phyloP scores from a whole-genome alignment of 2,888 invertebrate species.

The Drosophila peninsularis region DNA sequence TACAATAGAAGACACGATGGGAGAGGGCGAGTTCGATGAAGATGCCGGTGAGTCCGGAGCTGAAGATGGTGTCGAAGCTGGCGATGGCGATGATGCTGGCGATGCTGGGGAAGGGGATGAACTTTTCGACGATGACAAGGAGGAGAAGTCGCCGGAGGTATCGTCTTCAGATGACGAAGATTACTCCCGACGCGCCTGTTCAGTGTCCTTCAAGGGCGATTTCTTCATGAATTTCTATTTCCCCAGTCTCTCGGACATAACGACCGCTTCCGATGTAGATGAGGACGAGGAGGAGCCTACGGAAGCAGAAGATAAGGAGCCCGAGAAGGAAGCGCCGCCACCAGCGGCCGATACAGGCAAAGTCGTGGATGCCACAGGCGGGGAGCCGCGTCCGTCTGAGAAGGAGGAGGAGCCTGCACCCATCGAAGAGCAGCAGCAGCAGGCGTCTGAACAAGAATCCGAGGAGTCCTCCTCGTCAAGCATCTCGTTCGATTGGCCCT shows the following conservation, averaged over 20 bases:
- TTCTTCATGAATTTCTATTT: constrained; percentile 37
- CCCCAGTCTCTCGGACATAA: constrained; percentile 44
- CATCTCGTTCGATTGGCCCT: constrained; percentile 42
- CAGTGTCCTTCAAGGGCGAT: constrained; percentile 20
- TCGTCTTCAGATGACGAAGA: constrained; percentile 23
- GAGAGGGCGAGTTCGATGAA: not conserved
- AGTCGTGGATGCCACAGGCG: constrained; percentile 9
- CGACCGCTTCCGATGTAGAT: constrained; percentile 2
- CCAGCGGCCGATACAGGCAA: constrained; percentile 11
- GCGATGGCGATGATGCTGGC: not conserved
- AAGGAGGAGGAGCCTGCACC: not conserved
- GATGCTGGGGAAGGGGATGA: not conserved
- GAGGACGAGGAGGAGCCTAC: not conserved
- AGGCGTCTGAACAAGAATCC: not conserved
- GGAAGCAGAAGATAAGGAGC: rapidly evolving
- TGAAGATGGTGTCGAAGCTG: not conserved
- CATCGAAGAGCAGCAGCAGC: not conserved
- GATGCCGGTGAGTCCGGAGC: not conserved
- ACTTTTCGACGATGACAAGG: not conserved
- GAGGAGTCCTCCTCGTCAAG: constrained; percentile 2
- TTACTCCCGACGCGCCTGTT: rapidly evolving
- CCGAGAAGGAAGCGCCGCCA: not conserved
- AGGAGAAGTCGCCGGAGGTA: not conserved
- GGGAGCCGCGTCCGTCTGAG: not conserved
- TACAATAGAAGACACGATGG: too few species aligned